Conservation (phyloP, 2,797 vertebrate genomes). For the Rhynchotus rufescens region DNA sequence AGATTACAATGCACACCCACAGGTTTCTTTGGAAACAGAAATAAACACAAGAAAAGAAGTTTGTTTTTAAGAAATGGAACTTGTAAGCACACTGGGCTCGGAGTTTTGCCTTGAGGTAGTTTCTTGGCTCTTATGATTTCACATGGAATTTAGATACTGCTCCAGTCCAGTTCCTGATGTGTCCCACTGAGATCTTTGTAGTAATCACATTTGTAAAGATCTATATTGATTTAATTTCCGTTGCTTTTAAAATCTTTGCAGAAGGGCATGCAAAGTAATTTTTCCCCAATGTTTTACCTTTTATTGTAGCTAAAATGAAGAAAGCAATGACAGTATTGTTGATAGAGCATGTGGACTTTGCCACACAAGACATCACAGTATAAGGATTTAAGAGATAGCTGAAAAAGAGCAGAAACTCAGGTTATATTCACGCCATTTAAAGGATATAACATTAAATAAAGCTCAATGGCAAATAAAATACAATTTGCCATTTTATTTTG, state of each 20-base stretch:
- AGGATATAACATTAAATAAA: background rate
- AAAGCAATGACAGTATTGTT: slow-evolving; percentile 92
- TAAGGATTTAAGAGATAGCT: slow-evolving; percentile 98
- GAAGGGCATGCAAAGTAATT: background rate
- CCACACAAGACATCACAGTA: slow-evolving; percentile 94
- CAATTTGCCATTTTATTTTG: background rate
- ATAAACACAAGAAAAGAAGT: background rate
- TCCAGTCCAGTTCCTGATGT: background rate
- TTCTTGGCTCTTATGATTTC: background rate
- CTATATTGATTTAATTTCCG: background rate
- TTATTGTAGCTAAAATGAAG: slow-evolving; percentile 93
- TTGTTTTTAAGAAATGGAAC: background rate
- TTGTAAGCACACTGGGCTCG: background rate
- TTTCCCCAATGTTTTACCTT: slow-evolving; percentile 82
- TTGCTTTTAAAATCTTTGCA: background rate
- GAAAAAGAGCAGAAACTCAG: slow-evolving; percentile 57
- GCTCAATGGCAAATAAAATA: background rate
- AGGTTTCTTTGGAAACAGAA: background rate
- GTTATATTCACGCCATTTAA: background rate
- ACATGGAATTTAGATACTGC: background rate
- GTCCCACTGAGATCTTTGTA: background rate
- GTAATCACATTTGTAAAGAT: background rate
- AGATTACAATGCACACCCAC: background rate
- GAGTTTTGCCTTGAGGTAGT: background rate
- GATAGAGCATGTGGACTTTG: slow-evolving; percentile 95